Base-by-base conservation (phyloP, 2,888 invertebrate species). In the Chironomus riparius region DNA sequence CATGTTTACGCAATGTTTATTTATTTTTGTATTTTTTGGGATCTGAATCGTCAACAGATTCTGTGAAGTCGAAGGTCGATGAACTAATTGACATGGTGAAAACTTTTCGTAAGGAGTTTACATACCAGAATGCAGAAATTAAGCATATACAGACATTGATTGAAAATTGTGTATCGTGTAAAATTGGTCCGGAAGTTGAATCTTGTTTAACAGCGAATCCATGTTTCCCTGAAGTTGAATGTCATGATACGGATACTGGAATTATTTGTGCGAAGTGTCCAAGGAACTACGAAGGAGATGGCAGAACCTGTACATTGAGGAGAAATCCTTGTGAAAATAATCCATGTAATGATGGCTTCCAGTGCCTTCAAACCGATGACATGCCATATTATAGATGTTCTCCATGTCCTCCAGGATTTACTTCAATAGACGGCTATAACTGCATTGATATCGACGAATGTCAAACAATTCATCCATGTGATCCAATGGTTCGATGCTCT, bases 361-460 rank as follows among this genome's bases (percentile, higher is more conserved):
- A 87, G 65, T 94, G 94, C 81, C 83, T 84, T 3, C 87, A 88
- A 48, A 84, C 82, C 0, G 85, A 87, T 7, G 85, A 85, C 21
- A 87, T 87, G 10, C 95, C 94, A 0, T 93, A 87, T 81, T 95
- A 90, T 81, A 87, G 88, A 74, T 96, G 95, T 81, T 90, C 91
- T 65, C 82, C 89, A 77, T 88, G 96, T 85, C 88, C 91, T 74
- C 80, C 86, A 75, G 95, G 95, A 21, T 89, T 85, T 77, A 85
- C 86, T 10, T 90, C 91, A 72, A 90, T 91, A 80, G 72, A 92
- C 81, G 92, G 92, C 7, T 88, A 90, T 2, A 85, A 86, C 73
- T 97, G 97, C 80, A 85, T 86, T 72, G 92, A 92, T 80, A 83
- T 92, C 65, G 91, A 93, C 80, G 93, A 93, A 85, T 96, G 95